Conservation (phyloP, 2,797 vertebrate genomes). For the Enteromius mattozi region DNA sequence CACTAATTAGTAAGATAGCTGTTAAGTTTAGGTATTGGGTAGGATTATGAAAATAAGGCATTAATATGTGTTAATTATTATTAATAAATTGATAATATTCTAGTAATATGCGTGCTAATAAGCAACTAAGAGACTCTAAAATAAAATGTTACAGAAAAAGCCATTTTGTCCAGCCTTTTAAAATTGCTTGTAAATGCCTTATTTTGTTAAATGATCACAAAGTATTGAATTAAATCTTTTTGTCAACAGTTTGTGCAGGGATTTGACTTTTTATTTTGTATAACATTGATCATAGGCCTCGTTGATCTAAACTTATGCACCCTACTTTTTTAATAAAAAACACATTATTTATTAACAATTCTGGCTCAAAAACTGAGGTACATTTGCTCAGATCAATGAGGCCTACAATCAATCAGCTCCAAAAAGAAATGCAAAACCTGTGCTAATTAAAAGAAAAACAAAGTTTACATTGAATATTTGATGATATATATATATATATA, state of each 20-base stretch:
- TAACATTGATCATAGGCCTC: background rate
- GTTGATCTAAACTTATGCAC: background rate
- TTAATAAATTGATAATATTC: too few relatives aligned
- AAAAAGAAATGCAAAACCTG: background rate
- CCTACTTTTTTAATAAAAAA: background rate
- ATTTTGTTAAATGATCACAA: background rate
- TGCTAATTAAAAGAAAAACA: background rate
- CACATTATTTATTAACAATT: background rate
- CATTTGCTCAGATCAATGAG: background rate
- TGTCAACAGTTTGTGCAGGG: background rate
- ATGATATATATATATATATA: background rate
- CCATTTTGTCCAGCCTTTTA: background rate
- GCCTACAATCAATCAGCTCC: background rate
- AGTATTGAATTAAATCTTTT: background rate
- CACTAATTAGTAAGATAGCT: too few relatives aligned
- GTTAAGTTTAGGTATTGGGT: too few relatives aligned
- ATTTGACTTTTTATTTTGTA: background rate
- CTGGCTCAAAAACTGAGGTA: background rate
- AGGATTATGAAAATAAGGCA: too few relatives aligned
- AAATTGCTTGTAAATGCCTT: background rate
- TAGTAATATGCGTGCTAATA: too few relatives aligned
- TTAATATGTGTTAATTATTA: too few relatives aligned
- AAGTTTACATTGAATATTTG: background rate
- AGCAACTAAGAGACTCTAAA: too few relatives aligned
- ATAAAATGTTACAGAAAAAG: too few relatives aligned